A percentile compares a stretch with the other conserved stretches of the same genome.
Conservation (phyloP, 2,797 vertebrate species). For the Xenopus petersii region DNA sequence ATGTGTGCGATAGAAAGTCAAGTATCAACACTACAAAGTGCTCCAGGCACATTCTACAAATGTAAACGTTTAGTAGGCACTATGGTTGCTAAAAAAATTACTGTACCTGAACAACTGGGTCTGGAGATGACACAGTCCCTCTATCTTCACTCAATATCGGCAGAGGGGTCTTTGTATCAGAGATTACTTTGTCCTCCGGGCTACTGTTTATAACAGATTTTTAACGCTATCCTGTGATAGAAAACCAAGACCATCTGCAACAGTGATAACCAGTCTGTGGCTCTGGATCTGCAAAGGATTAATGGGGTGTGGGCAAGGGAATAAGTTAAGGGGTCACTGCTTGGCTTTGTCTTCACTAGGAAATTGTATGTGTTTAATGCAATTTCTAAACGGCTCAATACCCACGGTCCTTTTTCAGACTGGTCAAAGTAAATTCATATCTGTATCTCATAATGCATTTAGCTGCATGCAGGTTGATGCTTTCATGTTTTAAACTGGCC, state of each 20-base stretch:
- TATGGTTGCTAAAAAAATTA: background rate
- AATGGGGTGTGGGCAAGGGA: too few relatives aligned
- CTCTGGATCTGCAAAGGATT: background rate
- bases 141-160: background rate
- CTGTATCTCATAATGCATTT: slow-evolving; percentile 21
- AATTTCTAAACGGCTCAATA: background rate
- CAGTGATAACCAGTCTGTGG: too few relatives aligned
- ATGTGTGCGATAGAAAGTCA: slow-evolving; percentile 5
- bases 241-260: too few relatives aligned
- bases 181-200: background rate
- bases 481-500: slow-evolving; percentile 31
- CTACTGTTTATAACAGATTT: background rate
- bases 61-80: background rate
- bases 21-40: slow-evolving; percentile 3
- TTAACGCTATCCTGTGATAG: background rate
- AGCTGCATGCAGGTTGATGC: slow-evolving; percentile 35
- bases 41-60: background rate
- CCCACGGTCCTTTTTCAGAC: background rate
- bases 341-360: background rate
- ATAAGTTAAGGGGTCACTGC: too few relatives aligned
- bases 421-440: background rate
- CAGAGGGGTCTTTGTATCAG: background rate
- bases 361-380: background rate
- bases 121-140: background rate
- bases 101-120: background rate